Percentiles rank a stretch among this genome's conserved stretches.
Evolutionary conservation across 2,888 invertebrate species (phyloP).

Genomic region (Nowickia ferox): DNA sequence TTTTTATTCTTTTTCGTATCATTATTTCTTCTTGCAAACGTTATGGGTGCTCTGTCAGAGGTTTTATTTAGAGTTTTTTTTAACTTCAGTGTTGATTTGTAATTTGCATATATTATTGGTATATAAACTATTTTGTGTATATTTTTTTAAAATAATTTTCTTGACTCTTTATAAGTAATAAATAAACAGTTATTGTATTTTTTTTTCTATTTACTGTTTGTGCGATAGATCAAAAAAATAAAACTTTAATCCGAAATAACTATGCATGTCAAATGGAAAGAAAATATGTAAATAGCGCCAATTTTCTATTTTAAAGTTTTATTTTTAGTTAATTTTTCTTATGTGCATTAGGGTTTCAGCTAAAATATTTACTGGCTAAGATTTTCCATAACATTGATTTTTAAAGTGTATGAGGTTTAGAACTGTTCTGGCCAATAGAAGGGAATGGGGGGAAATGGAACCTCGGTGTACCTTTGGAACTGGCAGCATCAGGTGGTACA

Average conservation of each 20-base stretch:
- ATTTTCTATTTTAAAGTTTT: slow-evolving; percentile 27
- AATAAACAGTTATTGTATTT: slow-evolving; percentile 54
- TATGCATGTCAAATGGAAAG: neutral
- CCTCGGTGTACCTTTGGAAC: too few relatives aligned
- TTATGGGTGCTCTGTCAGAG: slow-evolving; percentile 47
- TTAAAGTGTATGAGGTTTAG: too few relatives aligned
- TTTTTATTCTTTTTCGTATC: slow-evolving; percentile 36
- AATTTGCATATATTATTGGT: slow-evolving; percentile 69
- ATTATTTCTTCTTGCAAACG: slow-evolving; percentile 1
- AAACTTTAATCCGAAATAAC: neutral
- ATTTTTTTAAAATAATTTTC: slow-evolving; percentile 18
- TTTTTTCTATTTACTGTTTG: slow-evolving; percentile 39
- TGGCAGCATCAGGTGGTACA: too few relatives aligned
- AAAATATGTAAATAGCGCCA: slow-evolving; percentile 61
- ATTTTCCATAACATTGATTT: too few relatives aligned
- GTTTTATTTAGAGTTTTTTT: slow-evolving; percentile 31
- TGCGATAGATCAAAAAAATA: neutral
- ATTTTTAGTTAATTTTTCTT: neutral
- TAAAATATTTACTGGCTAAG: neutral
- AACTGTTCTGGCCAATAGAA: too few relatives aligned
- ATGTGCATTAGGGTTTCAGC: slow-evolving; percentile 5
- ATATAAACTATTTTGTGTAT: slow-evolving; percentile 1
- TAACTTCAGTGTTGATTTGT: slow-evolving; percentile 65
- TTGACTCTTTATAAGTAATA: slow-evolving; percentile 44
- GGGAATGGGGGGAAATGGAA: too few relatives aligned